Base-by-base conservation (phyloP, 2,797 vertebrate genomes). In the Emydoidea blandingii region DNA sequence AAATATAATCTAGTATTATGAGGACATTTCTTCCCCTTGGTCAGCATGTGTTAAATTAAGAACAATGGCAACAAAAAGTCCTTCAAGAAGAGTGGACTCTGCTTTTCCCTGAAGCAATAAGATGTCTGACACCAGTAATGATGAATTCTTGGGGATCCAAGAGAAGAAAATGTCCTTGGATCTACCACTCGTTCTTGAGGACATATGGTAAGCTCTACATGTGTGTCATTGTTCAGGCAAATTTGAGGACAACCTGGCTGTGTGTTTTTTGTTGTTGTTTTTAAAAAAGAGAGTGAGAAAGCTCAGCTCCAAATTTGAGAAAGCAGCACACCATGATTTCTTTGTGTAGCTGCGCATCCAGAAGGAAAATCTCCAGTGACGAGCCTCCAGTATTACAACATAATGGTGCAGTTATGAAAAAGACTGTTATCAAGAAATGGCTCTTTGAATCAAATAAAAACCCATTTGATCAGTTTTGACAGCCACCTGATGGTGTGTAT, bases 61-160 rank as follows among this genome's bases (percentile, higher is more conserved):
- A 96, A 83, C 65, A 83, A 94, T 12, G 14, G 34, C 57, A 82
- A 93, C 86, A 89, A 86, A 96, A 85, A 0, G 83, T 94, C 98
- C 97, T 98, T 98, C 92, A 96, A 37, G 54, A 96, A 96, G 96
- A 93, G 72, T 90, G 3, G 85, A 90, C 12, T 50, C 57, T 85
- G 81, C 68, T 50, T 95, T 54, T 97, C 94, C 95, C 94, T 82
- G 80, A 96, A 95, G 96, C 94, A 97, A 1, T 90, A 88, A 95
- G 96, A 96, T 83, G 21, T 83, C 82, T 88, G 92, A 98, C 88
- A 97, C 54, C 53, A 92, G 31, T 31, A 86, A 79, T 97, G 97
- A 98, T 98, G 87, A 92, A 97, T 98, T 98, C 93, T 95, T 94
- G 89, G 93, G 94, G 88, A 91, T 57, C 19, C 44, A 50, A 12